phyloP scores from a whole-genome alignment of 2,888 invertebrate species.

The Lycaena phlaeas region DNA sequence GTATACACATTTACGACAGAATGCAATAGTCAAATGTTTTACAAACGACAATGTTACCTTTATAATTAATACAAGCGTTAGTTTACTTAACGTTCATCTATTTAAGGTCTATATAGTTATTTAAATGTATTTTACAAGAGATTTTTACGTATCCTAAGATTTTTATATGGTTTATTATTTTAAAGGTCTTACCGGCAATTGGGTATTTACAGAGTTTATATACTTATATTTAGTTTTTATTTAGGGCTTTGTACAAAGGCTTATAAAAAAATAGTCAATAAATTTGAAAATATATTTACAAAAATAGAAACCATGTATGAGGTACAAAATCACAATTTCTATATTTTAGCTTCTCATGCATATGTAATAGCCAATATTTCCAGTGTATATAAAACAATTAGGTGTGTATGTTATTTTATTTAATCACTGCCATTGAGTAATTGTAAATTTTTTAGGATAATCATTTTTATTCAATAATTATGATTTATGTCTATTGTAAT shows the following conservation, averaged over 20 bases:
- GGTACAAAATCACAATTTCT: slow-evolving; percentile 34
- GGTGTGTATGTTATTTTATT: slow-evolving; percentile 15
- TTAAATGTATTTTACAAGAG: no score
- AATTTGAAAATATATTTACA: slow-evolving; percentile 56
- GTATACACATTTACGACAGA: no score
- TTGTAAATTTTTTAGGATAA: slow-evolving; percentile 2
- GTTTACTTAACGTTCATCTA: no score
- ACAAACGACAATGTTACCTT: no score
- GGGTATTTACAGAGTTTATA: slow-evolving; percentile 15
- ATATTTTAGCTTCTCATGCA: slow-evolving; percentile 39
- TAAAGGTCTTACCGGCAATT: slow-evolving; percentile 17
- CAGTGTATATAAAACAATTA: slow-evolving; percentile 17
- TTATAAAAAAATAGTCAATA: slow-evolving; percentile 9
- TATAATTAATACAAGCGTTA: no score
- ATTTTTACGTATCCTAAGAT: no score
- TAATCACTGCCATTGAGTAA: slow-evolving; percentile 18
- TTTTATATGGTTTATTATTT: no score
- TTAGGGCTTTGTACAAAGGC: background rate
- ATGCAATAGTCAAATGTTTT: no score
- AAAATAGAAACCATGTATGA: slow-evolving; percentile 57
- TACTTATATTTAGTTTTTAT: slow-evolving; percentile 5
- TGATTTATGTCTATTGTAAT: background rate
- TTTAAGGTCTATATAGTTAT: no score
- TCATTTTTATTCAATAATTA: background rate
- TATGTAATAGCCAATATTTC: slow-evolving; percentile 27